phyloP scores from a whole-genome alignment of 1,140 invertebrate species.

The Ephestia elutella region DNA sequence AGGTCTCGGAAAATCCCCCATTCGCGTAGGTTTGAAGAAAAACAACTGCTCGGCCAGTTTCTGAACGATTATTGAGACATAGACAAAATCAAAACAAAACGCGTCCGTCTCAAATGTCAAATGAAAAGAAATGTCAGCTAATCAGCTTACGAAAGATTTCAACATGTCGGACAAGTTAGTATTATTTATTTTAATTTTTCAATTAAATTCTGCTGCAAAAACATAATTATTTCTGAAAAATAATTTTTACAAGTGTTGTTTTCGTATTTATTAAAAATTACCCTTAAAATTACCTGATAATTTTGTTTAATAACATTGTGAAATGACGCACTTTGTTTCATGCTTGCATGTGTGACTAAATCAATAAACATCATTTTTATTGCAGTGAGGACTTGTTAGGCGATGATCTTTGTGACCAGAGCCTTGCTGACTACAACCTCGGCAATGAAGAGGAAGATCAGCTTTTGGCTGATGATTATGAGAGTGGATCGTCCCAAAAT shows the following conservation, averaged over 20 bases:
- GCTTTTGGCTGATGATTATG: slow-evolving; percentile 62
- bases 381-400: slow-evolving; percentile 63
- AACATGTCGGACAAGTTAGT: slow-evolving; percentile 72
- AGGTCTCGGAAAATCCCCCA: too few relatives aligned
- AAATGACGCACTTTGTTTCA: slow-evolving; percentile 1
- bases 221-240: neutral
- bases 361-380: slow-evolving; percentile 4
- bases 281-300: neutral
- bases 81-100: neutral
- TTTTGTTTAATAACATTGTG: neutral
- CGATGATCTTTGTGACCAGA: slow-evolving; percentile 67
- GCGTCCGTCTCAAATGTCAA: too few relatives aligned
- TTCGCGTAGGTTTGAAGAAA: too few relatives aligned
- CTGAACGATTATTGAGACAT: too few relatives aligned
- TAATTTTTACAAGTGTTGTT: too few relatives aligned
- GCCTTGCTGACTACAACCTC: slow-evolving; percentile 63
- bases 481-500: slow-evolving; percentile 50
- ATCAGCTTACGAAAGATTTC: slow-evolving; percentile 9
- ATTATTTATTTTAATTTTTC: slow-evolving; percentile 21
- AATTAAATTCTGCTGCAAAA: neutral
- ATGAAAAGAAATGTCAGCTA: too few relatives aligned
- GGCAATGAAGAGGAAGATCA: slow-evolving; percentile 69
- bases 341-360: slow-evolving; percentile 20
- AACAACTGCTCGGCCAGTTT: too few relatives aligned
- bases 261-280: neutral